Base-by-base conservation (phyloP, 2,888 invertebrate species). In the Clunio marinus region DNA sequence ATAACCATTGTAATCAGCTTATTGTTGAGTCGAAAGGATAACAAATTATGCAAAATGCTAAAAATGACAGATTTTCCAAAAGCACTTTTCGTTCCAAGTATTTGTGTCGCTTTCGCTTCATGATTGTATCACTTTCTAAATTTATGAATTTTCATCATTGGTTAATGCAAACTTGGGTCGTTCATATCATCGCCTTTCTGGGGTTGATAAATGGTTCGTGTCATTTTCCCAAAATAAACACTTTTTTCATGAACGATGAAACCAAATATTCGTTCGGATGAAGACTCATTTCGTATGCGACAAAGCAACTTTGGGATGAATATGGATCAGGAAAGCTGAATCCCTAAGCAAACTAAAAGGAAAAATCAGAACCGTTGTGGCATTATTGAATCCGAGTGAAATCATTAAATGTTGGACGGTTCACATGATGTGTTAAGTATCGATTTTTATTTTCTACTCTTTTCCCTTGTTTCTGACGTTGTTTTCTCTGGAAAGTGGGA, bases 291-390 rank as follows among this genome's bases (percentile, higher is more conserved):
- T 66, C 22, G 55, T 66, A 66, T 66, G 66, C 66, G 66, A 66
- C 51, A 66, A 66, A 66, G 66, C 66, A 66, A 66, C 66, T 66
- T 66, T 55, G 51, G 55, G 55, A 66, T 66, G 51, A 66, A 65
- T 24, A 2, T 10, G 57, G 27, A 57, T 57, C 51, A 51, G 2
- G 17, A n/a, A 51, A 51, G 51, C 51, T 51, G 51, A 51, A 22
- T 17, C 22, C 51, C 17, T 51, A 51, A n/a, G n/a, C n/a, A n/a
- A n/a, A n/a, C n/a, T n/a, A n/a, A n/a, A n/a, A n/a, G n/a, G n/a
- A n/a, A n/a, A n/a, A n/a, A n/a, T n/a, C n/a, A n/a, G n/a, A n/a
- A n/a, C n/a, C n/a, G n/a, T n/a, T n/a, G n/a, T n/a, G n/a, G n/a
- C n/a, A n/a, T n/a, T n/a, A n/a, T n/a, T n/a, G n/a, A n/a, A n/a